Base-by-base conservation (phyloP, 2,797 vertebrate species). In the Pantherophis vulpinus region DNA sequence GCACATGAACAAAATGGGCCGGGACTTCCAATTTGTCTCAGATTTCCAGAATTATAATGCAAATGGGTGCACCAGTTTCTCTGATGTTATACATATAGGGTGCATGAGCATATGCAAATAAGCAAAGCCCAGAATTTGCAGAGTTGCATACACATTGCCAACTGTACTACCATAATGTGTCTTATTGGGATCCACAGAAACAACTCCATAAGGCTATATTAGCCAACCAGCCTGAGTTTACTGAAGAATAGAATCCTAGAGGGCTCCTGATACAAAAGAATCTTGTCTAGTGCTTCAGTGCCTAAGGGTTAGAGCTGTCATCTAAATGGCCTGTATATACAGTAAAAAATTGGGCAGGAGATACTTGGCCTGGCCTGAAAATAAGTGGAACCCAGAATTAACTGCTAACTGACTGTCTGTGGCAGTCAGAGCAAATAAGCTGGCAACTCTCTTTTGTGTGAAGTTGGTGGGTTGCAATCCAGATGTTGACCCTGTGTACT, bases 121-220 rank as follows among this genome's bases (percentile, higher is more conserved):
- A 58, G 51, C 27, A 4, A 61, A 89, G 90, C 90, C 93, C 93
- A 89, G 87, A 86, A n/a, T 91, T 54, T 89, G 93, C 90, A 89
- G 83, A 86, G 90, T 86, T 60, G 70, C 87, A 86, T 23, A 54
- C 70, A 32, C 66, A 58, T 56, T 89, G 87, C 87, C 87, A 93
- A 93, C 70, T 86, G 42, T 55, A 89, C 58, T 56, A 86, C 93
- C 93, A 91, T 93, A 42, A 93, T 89, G 93, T 93, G 93, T 93
- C 93, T 93, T 93, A 91, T 10, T 88, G 70, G 93, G 93, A 59
- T 63, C 70, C 86, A 12, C 51, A 56, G n/a, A 90, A 89, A 47
- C n/a, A 59, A 16, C 29, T n/a, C 5, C 18, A 11, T 9, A 91
- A 25, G 55, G 16, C 66, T 87, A n/a, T 51, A 63, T 86, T 42